Evolutionary conservation across 1,140 invertebrate species (phyloP), one percentile per base, ranked within the genome.

Genomic region (Formica selysi): DNA sequence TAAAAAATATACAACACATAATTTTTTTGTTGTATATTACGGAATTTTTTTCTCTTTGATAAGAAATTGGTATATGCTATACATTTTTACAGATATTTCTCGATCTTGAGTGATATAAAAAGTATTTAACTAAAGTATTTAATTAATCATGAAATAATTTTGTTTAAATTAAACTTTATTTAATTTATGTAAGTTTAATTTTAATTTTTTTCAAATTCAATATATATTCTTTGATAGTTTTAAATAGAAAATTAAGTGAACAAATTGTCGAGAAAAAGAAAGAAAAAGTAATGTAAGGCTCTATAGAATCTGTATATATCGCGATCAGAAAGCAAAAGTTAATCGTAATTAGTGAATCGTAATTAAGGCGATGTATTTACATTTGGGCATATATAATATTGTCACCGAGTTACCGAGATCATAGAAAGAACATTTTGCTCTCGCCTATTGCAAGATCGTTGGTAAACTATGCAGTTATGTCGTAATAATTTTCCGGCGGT

Each of bases 401-500:
- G 32, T 36, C 26, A 29, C 26, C 26, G 26, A 54, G 16, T 70
- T 32, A 76, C 3, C 10, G 22, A 36, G 3, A 8, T 64, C 70
- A 44, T 74, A 80, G 83, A 85, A 68, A 59, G 51, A 59, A 13
- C 65, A 22, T 74, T 87, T 85, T 90, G 80, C 76, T 86, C 89
- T 65, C 51, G 81, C 64, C 86, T 90, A 38, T 90, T 87, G 88
- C 89, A 87, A 87, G 89, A 90, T 87, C 22, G 86, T 61, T 81
- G 76, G 80, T 67, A 78, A 62, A 13, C 13, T 71, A 57, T 61
- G 61, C 41, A 22, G 19, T 29, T 32, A 6, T 90, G 89, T 90
- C 51, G 89, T 67, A 90, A 90, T 87, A 87, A 90, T 90, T 90
- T 90, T 87, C 88, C 61, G 81, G 57, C 44, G 64, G 86, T 90